Conservation (phyloP, 1,140 invertebrate genomes). For the Procambarus clarkii region DNA sequence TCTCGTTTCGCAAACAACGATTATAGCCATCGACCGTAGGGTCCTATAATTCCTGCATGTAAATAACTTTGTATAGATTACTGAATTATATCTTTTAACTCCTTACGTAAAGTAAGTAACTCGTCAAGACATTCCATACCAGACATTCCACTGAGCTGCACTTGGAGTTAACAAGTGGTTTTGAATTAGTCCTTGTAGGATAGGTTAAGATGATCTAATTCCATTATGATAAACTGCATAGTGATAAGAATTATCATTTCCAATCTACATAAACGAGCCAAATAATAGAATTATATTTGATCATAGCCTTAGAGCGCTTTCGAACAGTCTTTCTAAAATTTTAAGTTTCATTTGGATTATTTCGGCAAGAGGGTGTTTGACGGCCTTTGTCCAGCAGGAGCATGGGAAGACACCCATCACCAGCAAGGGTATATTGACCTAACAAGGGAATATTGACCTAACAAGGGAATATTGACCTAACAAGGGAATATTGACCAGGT, state of each 20-base stretch:
- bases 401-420: not conserved
- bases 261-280: slow-evolving; percentile 56
- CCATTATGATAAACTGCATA: slow-evolving; percentile 10
- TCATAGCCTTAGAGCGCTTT: slow-evolving; percentile 51
- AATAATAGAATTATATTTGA: slow-evolving; percentile 64
- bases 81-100: slow-evolving; percentile 5
- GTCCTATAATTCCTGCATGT: slow-evolving; percentile 43
- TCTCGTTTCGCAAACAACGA: slow-evolving; percentile 62
- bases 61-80: slow-evolving; percentile 58
- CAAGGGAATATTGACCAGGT: too few species aligned
- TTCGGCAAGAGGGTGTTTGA: not conserved
- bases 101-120: not conserved
- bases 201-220: slow-evolving; percentile 16
- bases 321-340: slow-evolving; percentile 41
- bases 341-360: slow-evolving; percentile 56
- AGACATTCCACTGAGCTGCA: slow-evolving; percentile 24
- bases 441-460: too few species aligned
- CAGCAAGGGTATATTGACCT: not conserved
- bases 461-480: too few species aligned
- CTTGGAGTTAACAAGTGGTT: slow-evolving; percentile 7
- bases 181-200: not conserved
- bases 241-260: slow-evolving; percentile 60
- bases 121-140: slow-evolving; percentile 30
- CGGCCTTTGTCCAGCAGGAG: not conserved
- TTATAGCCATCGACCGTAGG: slow-evolving; percentile 24